These are phyloP conservation scores for Vanessa tameamea DNA, from an alignment of 1,140 invertebrate genomes.

Conservation along the genomic window DNA sequence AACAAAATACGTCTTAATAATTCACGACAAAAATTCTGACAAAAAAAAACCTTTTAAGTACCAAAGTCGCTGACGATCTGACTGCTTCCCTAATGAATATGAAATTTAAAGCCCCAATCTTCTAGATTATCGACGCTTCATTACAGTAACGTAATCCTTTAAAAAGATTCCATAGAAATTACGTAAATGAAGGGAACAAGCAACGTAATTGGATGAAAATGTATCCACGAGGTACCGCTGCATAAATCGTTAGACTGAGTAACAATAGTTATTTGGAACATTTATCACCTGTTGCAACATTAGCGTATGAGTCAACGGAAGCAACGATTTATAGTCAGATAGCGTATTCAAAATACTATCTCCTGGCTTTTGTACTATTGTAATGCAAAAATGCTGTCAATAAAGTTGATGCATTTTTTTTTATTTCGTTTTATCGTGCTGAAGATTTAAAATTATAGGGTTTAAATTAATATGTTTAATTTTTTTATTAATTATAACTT, in stretches of 20 bases:
- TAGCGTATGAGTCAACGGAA: slow-evolving; percentile 3
- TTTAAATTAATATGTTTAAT: too few species aligned
- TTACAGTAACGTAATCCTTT: slow-evolving; percentile 10
- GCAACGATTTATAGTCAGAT: neutral
- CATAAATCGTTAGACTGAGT: neutral
- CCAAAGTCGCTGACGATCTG: neutral
- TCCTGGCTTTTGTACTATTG: neutral
- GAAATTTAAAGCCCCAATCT: neutral
- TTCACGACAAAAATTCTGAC: too few species aligned
- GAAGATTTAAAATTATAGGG: too few species aligned
- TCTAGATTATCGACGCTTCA: neutral
- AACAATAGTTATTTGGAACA: slow-evolving; percentile 10
- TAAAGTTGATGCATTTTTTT: neutral
- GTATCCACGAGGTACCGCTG: neutral
- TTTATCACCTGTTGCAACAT: slow-evolving; percentile 25
- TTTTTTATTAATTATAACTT: neutral
- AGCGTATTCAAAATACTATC: neutral
- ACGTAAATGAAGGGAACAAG: slow-evolving; percentile 12
- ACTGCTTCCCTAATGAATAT: neutral
- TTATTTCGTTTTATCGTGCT: neutral
- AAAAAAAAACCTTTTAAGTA: neutral
- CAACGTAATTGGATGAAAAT: slow-evolving; percentile 27
- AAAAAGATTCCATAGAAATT: slow-evolving; percentile 25
- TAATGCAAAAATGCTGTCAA: neutral
- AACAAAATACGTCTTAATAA: too few species aligned